Evolutionary conservation across 2,888 invertebrate genomes (phyloP), one percentile per base, ranked within the genome.

Genomic region (Dryobotodes eremita): DNA sequence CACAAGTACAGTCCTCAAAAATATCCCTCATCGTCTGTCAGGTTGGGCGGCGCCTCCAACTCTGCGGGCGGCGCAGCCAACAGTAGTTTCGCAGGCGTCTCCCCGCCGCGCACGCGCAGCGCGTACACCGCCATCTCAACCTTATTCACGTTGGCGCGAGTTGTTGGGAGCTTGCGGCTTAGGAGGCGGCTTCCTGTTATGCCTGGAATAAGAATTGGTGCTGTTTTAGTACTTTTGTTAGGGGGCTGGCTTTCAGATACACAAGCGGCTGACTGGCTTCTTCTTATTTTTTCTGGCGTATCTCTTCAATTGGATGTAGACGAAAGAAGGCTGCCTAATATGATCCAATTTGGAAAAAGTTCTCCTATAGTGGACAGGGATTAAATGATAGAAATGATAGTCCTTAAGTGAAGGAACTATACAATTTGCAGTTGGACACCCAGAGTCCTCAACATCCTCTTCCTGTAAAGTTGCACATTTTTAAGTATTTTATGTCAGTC

Each of bases 71-170:
- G 92, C 17, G 90, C 92, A 6, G 92, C 91, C 55, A 94, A 78
- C 71, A 94, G 83, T 55, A 95, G 89, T 1, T 91, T 97, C 80
- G 98, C 97, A 0, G 98, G 98, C 53, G 98, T 97, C 94, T 99
- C 99, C 0, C 98, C 98, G 0, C 98, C 98, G 48, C 98, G 97
- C 2, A 99, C 98, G 87, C 97, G 97, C 36, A 98, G 97, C 17
- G 98, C 98, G 90, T 98, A 99, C 91, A 98, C 98, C 0, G 98
- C 98, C 84, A 97, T 97, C 93, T 99, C 99, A 90, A 98, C 98
- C 95, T 99, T 99, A 1, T 97, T 89, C 64, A 99, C 97, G 92
- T 98, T 99, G 88, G 98, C 98, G 62, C 97, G 97, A 71, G 99
- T 97, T 0, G 98, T 98, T 61, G 96, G 95, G 70, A 98, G 94